Evolutionary conservation across 1,140 invertebrate species (phyloP).

Genomic region (Drosophila chauvacae): DNA sequence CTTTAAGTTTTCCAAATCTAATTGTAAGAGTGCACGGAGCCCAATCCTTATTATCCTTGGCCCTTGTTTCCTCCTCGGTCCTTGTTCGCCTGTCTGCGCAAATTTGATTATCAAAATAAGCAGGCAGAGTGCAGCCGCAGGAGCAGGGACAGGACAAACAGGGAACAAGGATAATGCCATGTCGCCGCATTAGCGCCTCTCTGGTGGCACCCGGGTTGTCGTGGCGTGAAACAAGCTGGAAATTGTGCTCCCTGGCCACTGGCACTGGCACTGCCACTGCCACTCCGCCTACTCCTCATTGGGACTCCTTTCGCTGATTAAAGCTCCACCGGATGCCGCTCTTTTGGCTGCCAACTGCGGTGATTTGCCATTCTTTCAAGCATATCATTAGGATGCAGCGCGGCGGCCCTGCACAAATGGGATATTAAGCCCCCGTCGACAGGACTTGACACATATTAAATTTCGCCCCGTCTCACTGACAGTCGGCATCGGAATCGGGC

Average conservation of each 20-base stretch:
- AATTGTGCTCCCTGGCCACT: slow-evolving; percentile 58
- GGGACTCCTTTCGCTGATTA: slow-evolving; percentile 46
- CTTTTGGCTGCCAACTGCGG: slow-evolving; percentile 66
- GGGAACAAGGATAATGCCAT: slow-evolving; percentile 64
- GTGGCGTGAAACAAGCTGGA: slow-evolving; percentile 69
- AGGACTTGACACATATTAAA: slow-evolving; percentile 73
- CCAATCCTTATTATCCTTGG: slow-evolving; percentile 34
- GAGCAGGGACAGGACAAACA: slow-evolving; percentile 1
- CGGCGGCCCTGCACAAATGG: slow-evolving; percentile 68
- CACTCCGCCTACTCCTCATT: not conserved
- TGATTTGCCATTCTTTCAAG: slow-evolving; percentile 74
- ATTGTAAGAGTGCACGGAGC: slow-evolving; percentile 52
- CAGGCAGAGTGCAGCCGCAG: slow-evolving; percentile 23
- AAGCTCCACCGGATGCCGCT: slow-evolving; percentile 31
- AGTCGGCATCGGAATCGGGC: slow-evolving; percentile 45
- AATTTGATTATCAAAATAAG: slow-evolving; percentile 81
- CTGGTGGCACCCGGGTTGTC: slow-evolving; percentile 14
- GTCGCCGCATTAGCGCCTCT: slow-evolving; percentile 68
- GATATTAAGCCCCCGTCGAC: slow-evolving; percentile 66
- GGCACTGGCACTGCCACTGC: not conserved
- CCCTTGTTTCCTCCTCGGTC: slow-evolving; percentile 26
- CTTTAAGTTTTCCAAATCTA: slow-evolving; percentile 28
- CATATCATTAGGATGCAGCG: slow-evolving; percentile 75
- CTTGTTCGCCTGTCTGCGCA: slow-evolving; percentile 69
- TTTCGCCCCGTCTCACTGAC: slow-evolving; percentile 58